A percentile compares a stretch with the other conserved stretches of the same genome.
Evolutionary conservation across 1,140 invertebrate species (phyloP).

Genomic region (Calliopsis andreniformis): DNA sequence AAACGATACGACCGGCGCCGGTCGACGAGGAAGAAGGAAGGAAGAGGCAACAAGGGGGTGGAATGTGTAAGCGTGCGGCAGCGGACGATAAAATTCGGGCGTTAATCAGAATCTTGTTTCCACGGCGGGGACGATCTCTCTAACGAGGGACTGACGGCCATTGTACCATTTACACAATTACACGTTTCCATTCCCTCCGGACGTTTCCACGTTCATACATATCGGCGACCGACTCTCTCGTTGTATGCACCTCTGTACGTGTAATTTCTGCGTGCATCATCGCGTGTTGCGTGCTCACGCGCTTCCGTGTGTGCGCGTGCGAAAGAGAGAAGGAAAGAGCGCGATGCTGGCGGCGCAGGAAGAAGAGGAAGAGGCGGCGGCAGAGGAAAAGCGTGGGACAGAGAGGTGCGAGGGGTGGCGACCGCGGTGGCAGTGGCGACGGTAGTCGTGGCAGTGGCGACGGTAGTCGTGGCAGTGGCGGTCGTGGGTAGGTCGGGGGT

Average conservation of each 20-base stretch:
- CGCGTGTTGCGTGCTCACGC: constrained; percentile 2
- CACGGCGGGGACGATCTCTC: constrained; percentile 61
- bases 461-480: too few relatives aligned
- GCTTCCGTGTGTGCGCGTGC: constrained; percentile 19
- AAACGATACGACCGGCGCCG: not conserved
- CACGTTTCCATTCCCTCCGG: constrained; percentile 71
- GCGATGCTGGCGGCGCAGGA: constrained; percentile 46
- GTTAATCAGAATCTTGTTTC: constrained; percentile 79
- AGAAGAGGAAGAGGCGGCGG: constrained; percentile 18
- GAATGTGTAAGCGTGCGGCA: constrained; percentile 42
- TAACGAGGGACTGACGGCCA: constrained; percentile 74
- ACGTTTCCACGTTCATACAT: constrained; percentile 66
- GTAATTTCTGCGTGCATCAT: constrained; percentile 18
- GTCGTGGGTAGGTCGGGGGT: constrained; percentile 53
- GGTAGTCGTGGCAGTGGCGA: constrained; percentile 42
- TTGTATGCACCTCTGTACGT: constrained; percentile 30
- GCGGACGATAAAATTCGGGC: constrained; percentile 74
- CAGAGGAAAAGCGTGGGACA: constrained; percentile 7
- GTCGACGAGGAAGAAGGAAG: not conserved
- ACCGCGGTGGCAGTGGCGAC: constrained; percentile 11
- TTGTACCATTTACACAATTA: constrained; percentile 79
- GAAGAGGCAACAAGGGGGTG: not conserved
- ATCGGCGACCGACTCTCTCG: constrained; percentile 13
- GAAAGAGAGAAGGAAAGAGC: constrained; percentile 22
- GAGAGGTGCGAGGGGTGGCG: not conserved